phyloP scores from a whole-genome alignment of 2,113 vertebrate genomes.

The Condylura cristata region DNA sequence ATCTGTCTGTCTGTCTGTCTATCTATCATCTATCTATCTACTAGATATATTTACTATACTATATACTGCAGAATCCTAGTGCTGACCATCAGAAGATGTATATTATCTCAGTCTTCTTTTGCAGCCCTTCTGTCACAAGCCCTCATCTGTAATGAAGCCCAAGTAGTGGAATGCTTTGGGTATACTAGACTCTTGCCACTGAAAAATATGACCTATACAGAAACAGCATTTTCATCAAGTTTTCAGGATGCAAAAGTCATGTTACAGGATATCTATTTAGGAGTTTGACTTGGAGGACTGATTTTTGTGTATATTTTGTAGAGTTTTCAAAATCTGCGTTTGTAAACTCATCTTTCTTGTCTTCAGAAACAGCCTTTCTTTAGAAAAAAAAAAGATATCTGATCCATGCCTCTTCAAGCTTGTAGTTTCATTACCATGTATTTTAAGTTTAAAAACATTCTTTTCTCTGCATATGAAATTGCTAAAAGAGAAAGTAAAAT shows the following conservation, averaged over 20 bases:
- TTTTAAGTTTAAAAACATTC: background rate
- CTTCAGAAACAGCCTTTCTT: background rate
- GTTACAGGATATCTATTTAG: background rate
- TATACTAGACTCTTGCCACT: background rate
- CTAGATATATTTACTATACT: too few relatives aligned
- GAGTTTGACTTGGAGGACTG: background rate
- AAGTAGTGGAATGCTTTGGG: background rate
- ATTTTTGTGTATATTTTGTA: background rate
- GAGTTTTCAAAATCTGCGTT: background rate
- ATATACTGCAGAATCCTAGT: background rate
- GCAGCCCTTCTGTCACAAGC: background rate
- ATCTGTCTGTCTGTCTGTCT: too few relatives aligned
- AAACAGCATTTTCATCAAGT: background rate
- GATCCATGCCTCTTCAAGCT: background rate
- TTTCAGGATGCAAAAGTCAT: background rate
- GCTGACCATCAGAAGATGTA: background rate
- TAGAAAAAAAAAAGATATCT: background rate
- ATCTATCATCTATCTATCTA: too few relatives aligned
- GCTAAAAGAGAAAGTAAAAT: background rate
- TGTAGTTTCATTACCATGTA: background rate
- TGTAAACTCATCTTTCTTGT: background rate
- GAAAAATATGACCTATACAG: too few relatives aligned
- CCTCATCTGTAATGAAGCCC: background rate
- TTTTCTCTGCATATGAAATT: slow-evolving; percentile 12
- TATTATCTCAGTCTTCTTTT: background rate